phyloP scores from a whole-genome alignment of 1,140 invertebrate genomes.

The Drosophila watanabei region DNA sequence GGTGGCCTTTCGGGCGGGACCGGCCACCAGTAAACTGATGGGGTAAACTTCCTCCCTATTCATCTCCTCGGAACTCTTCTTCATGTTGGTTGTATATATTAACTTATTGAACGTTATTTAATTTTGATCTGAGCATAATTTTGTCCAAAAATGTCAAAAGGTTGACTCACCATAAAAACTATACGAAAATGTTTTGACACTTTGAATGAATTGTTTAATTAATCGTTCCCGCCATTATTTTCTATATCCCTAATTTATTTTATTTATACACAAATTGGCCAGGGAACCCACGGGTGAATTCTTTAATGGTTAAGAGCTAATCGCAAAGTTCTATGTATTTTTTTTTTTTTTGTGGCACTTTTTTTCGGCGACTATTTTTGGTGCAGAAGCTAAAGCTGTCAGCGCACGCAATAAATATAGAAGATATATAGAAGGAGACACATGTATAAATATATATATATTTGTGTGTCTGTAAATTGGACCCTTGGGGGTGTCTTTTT shows the following conservation, averaged over 20 bases:
- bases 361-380: slow-evolving; percentile 15
- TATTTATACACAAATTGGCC: slow-evolving; percentile 29
- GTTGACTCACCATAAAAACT: not conserved
- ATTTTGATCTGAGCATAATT: slow-evolving; percentile 8
- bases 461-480: slow-evolving; percentile 5
- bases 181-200: slow-evolving; percentile 49
- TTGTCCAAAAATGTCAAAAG: slow-evolving; percentile 8
- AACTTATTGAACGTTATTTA: not conserved
- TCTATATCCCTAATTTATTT: slow-evolving; percentile 38
- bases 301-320: slow-evolving; percentile 35
- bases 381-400: slow-evolving; percentile 45
- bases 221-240: slow-evolving; percentile 24
- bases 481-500: slow-evolving; percentile 19
- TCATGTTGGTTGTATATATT: not conserved
- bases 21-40: too few species aligned
- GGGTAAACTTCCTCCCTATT: not conserved
- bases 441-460: not conserved
- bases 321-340: slow-evolving; percentile 20
- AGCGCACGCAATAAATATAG: slow-evolving; percentile 55
- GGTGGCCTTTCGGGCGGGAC: not conserved
- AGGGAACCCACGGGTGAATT: too few species aligned
- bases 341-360: slow-evolving; percentile 9
- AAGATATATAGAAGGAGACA: slow-evolving; percentile 9
- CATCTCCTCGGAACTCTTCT: too few species aligned
- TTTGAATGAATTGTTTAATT: slow-evolving; percentile 74